Evolutionary conservation across 2,888 invertebrate species (phyloP), one percentile per base, ranked within the genome.

Genomic region (Aphrophora alni): DNA sequence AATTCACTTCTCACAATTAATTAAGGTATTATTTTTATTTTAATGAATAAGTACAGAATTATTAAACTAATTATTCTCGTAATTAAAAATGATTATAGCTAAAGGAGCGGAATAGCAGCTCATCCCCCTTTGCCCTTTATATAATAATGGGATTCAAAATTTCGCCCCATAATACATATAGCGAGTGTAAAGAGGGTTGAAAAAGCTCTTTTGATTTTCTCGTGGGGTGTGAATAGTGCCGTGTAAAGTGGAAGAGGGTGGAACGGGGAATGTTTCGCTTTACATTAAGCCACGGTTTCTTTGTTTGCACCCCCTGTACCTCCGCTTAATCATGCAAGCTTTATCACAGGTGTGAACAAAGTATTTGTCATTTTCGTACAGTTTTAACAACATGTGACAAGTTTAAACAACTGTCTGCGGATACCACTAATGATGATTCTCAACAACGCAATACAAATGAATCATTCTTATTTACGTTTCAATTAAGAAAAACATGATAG

Each of bases 201-300:
- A 59, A 59, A 59, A 59, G 59, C 59, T 59, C 59, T 59, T 59
- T 59, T 59, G 59, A 59, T 59, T 59, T 59, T 59, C 59, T 59
- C 59, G 59, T 59, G 21, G 59, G 59, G 59, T 59, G 59, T 59
- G 59, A 59, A 59, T 59, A 59, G 59, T 59, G 59, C 59, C 59
- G 59, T 59, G 59, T 59, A 59, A 59, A 59, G 59, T 59, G 59
- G 59, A 59, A 59, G 4, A 21, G 21, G 59, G 59, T 33, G 33
- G 33, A 17, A 14, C 5, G 59, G 59, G 5, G n/a, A 14, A 14
- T 59, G 59, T 59, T 59, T 59, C 59, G 59, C 59, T 59, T 59
- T 59, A 59, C 59, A 59, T 59, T 59, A 59, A 21, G 59, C 21
- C 59, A 21, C 21, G 59, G 59, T 59, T 59, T 59, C 59, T 59